phyloP scores from a whole-genome alignment of 2,113 vertebrate genomes.

The Geococcyx californianus region DNA sequence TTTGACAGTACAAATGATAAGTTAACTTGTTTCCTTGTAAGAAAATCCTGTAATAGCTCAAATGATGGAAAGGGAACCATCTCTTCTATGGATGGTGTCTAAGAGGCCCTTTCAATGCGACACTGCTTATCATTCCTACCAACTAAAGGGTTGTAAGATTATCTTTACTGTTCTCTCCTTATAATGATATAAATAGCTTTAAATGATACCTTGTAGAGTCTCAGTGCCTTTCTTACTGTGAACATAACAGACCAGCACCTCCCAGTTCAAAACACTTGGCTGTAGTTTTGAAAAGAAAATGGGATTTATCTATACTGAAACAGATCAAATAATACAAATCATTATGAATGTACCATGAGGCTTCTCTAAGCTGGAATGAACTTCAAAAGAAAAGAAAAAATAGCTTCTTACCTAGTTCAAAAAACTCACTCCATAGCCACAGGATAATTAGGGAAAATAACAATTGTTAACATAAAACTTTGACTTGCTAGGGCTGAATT shows the following conservation, averaged over 20 bases:
- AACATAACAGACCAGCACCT: background rate
- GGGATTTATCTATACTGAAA: background rate
- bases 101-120: background rate
- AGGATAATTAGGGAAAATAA: background rate
- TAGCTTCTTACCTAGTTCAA: background rate
- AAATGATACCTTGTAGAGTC: background rate
- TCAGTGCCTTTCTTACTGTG: background rate
- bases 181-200: background rate
- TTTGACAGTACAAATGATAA: background rate
- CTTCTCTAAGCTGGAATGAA: background rate
- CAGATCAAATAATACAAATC: background rate
- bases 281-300: background rate
- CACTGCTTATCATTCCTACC: background rate
- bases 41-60: background rate
- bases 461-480: background rate
- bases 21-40: background rate
- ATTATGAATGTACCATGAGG: background rate
- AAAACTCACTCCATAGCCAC: background rate
- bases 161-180: background rate
- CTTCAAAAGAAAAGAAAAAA: background rate
- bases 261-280: background rate
- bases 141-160: background rate
- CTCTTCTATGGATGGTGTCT: background rate
- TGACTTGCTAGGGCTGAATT: background rate
- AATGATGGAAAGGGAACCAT: background rate